Conservation (phyloP, 2,797 vertebrate species). For the Trematomus bernacchii region DNA sequence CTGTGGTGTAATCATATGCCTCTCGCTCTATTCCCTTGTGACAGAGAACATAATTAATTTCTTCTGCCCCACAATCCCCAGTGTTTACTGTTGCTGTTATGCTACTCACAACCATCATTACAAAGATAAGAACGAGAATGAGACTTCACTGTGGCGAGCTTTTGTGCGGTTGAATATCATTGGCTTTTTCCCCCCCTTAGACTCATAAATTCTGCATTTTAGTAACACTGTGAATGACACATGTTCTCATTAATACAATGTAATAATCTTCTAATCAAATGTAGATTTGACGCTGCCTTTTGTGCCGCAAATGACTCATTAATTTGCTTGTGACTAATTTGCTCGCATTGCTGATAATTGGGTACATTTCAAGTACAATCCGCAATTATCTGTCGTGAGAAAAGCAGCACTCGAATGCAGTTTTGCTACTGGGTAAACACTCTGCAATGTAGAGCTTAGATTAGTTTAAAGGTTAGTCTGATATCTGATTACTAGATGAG, state of each 20-base stretch:
- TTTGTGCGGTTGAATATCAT: slow-evolving; percentile 32
- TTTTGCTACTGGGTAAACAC: slow-evolving; percentile 24
- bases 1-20: slow-evolving; percentile 62
- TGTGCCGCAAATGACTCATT: slow-evolving; percentile 44
- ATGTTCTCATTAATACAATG: slow-evolving; percentile 34
- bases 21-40: slow-evolving; percentile 49
- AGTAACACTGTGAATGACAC: slow-evolving; percentile 33
- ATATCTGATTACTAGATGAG: slow-evolving; percentile 49
- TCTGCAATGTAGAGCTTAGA: slow-evolving; percentile 12
- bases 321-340: slow-evolving; percentile 53
- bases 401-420: slow-evolving; percentile 11
- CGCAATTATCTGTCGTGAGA: slow-evolving; percentile 26
- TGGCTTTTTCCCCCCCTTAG: slow-evolving; percentile 22
- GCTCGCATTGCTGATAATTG: slow-evolving; percentile 49
- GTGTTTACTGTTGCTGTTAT: slow-evolving; percentile 49
- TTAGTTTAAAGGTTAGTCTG: slow-evolving; percentile 31
- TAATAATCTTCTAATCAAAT: slow-evolving; percentile 52
- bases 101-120: slow-evolving; percentile 39
- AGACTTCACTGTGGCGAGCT: slow-evolving; percentile 13
- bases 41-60: slow-evolving; percentile 50
- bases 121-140: slow-evolving; percentile 46
- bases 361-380: slow-evolving; percentile 52
- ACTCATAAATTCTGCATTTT: slow-evolving; percentile 37
- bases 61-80: slow-evolving; percentile 28
- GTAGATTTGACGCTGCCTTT: slow-evolving; percentile 37